Evolutionary conservation across 2,888 invertebrate genomes (phyloP), one percentile per base, ranked within the genome.

Genomic region (Tachystola acroxantha): DNA sequence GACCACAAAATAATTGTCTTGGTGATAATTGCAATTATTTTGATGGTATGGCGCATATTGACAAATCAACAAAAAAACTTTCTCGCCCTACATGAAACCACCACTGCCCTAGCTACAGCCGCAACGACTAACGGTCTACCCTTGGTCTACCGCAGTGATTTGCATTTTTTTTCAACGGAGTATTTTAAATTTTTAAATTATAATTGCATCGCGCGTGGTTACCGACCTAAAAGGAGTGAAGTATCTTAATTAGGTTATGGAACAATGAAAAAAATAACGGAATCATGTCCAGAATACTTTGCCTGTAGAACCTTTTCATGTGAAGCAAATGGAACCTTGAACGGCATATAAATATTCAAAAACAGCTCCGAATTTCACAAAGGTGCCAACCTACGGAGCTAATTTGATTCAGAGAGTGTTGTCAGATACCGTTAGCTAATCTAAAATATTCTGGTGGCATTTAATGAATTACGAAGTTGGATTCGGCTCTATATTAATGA

Each of bases 281-380:
- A n/a, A n/a, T 24, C 22, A 22, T 2, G 22, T 11, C 27, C 10
- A 27, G 12, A 28, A 13, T 28, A 28, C 28, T 7, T 11, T 11
- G 13, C 28, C 7, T 11, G 7, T 12, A 28, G 11, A 25, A 9
- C 25, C 10, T 25, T 28, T 11, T 34, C 34, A 24, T 43, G 44
- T 47, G 38, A 38, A 44, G 43, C 40, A 43, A 59, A 62, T 57
- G 51, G 66, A 55, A 70, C 77, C 77, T 77, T 77, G 74, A 61
- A 71, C 56, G 51, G 50, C 45, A 38, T 54, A 73, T 78, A 69
- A 70, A 79, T 78, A 78, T 78, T 77, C 64, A 73, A 68, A 65
- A 61, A 59, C 63, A 51, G 52, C 55, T 63, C 42, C 61, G 46
- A 62, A 74, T 78, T 78, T 72, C 71, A 74, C 63, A 72, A 65